These are phyloP conservation scores for Morpho deidamia DNA, from an alignment of 2,888 invertebrate genomes.

Conservation along the genomic window DNA sequence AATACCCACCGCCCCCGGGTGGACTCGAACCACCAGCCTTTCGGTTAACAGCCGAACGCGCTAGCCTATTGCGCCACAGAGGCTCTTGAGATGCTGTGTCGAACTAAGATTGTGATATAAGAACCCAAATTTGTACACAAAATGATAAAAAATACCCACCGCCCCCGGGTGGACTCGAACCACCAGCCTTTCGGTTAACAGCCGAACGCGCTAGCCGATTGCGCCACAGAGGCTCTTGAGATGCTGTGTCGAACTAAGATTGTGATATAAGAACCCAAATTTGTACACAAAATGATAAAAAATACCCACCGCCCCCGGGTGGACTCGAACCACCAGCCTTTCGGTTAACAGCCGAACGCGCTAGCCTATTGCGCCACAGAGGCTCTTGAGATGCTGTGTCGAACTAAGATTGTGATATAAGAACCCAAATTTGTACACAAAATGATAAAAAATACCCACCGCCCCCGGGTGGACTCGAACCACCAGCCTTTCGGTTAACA, in stretches of 20 bases:
- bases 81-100: not conserved
- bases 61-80: conserved; percentile 2
- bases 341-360: conserved; percentile 98
- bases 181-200: not conserved
- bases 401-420: too few relatives aligned
- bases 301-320: conserved; percentile 89
- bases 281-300: not conserved
- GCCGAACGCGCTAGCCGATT: not conserved
- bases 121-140: not conserved
- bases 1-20: not conserved
- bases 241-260: too few relatives aligned
- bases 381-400: too few relatives aligned
- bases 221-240: conserved; percentile 7
- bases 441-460: too few relatives aligned
- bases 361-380: conserved; percentile 7
- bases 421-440: too few relatives aligned
- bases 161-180: not conserved
- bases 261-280: too few relatives aligned
- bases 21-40: conserved; percentile 98
- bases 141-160: not conserved
- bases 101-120: not conserved
- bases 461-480: conserved; percentile 98
- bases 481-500: conserved; percentile 99
- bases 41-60: conserved; percentile 99
- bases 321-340: conserved; percentile 99